phyloP scores from a whole-genome alignment of 2,888 invertebrate species.

The Scaptomyza tumidula region DNA sequence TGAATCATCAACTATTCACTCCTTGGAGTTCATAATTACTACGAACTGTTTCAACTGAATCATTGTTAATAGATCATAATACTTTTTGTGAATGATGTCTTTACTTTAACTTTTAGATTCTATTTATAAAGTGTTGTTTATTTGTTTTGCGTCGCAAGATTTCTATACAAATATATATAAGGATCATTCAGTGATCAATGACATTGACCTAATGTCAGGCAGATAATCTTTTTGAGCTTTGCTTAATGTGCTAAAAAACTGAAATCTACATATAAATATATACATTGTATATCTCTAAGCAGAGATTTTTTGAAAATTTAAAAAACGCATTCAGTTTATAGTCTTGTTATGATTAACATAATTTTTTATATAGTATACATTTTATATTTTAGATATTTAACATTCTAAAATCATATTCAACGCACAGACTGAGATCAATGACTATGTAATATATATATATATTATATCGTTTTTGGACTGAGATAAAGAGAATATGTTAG shows the following conservation, averaged over 20 bases:
- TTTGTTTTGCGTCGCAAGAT: constrained; percentile 24
- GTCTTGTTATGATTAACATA: neutral
- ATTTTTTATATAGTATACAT: neutral
- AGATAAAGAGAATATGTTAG: neutral
- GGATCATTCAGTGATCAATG: constrained; percentile 20
- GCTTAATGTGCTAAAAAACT: neutral
- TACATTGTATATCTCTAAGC: too few relatives aligned
- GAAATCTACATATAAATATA: neutral
- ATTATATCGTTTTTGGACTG: too few relatives aligned
- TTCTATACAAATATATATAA: neutral
- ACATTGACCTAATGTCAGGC: constrained; percentile 24
- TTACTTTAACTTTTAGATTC: neutral
- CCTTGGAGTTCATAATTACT: neutral
- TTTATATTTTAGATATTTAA: neutral
- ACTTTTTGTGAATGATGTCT: neutral
- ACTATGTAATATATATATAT: too few relatives aligned
- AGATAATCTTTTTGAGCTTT: constrained; percentile 32
- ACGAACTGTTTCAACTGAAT: neutral
- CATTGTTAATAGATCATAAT: neutral
- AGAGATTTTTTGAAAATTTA: neutral
- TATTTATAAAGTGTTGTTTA: neutral
- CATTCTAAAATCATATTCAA: neutral
- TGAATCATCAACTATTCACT: neutral
- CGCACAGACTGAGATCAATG: neutral
- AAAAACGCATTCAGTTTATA: neutral